phyloP scores from a whole-genome alignment of 2,797 vertebrate genomes.

The Pseudopleuronectes americanus region DNA sequence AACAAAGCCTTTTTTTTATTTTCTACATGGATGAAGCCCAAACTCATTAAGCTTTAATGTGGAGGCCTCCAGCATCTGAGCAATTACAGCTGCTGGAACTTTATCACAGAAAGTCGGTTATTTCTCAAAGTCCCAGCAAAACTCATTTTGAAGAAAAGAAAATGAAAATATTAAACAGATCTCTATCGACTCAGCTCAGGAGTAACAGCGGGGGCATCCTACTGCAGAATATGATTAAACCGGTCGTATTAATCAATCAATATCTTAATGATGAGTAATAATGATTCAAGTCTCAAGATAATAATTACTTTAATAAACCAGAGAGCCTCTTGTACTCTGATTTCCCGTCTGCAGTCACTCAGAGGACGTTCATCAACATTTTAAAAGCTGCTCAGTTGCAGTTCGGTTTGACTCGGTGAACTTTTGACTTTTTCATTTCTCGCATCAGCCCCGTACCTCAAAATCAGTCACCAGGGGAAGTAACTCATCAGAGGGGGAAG shows the following conservation, averaged over 20 bases:
- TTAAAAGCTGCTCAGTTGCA: conserved; percentile 5
- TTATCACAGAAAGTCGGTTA: conserved; percentile 2
- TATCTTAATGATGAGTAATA: neutral
- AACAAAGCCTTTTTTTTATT: neutral
- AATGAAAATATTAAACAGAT: neutral
- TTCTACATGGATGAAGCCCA: conserved; percentile 2
- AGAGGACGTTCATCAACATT: neutral
- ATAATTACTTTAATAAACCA: neutral
- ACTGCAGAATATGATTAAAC: neutral
- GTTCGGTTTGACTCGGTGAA: conserved; percentile 18
- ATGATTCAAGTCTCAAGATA: neutral
- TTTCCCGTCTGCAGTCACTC: neutral
- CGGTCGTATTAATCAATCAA: neutral
- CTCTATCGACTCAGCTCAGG: neutral
- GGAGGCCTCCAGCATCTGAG: neutral
- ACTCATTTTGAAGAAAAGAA: neutral
- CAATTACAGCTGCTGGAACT: neutral
- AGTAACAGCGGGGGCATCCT: neutral
- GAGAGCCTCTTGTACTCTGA: neutral
- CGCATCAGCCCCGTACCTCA: conserved; percentile 25
- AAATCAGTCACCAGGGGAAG: conserved; percentile 42
- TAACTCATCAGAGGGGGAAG: conserved; percentile 33
- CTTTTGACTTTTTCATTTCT: conserved; percentile 45
- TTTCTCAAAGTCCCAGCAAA: neutral
- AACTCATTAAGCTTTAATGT: conserved; percentile 25